phyloP scores from a whole-genome alignment of 2,888 invertebrate species.

The Tachina lurida region DNA sequence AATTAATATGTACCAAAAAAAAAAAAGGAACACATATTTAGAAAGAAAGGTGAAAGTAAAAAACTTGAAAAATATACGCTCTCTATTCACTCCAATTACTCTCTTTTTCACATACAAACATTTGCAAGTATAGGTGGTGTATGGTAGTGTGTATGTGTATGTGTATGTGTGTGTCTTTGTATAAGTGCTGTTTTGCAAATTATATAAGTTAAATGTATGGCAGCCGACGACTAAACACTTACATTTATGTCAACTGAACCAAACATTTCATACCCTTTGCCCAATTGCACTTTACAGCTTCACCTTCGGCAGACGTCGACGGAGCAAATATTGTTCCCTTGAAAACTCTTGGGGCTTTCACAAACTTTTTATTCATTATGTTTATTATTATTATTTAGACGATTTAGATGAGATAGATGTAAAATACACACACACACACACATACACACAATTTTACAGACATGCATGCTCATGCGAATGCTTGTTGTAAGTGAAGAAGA shows the following conservation, averaged over 20 bases:
- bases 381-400: constrained; percentile 64
- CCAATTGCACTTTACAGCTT: constrained; percentile 39
- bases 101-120: neutral
- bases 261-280: constrained; percentile 4
- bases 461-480: neutral
- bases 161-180: neutral
- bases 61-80: constrained; percentile 25
- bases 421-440: neutral
- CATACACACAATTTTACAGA: neutral
- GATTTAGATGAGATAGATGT: constrained; percentile 58
- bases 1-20: neutral
- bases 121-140: neutral
- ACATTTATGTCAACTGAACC: constrained; percentile 54
- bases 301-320: constrained; percentile 2
- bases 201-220: constrained; percentile 41
- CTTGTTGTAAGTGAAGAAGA: constrained; percentile 1
- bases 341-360: constrained; percentile 57
- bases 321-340: constrained; percentile 35
- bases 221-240: constrained; percentile 64
- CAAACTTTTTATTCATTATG: constrained; percentile 62
- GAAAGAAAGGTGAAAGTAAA: constrained; percentile 53
- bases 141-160: too few species aligned
- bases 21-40: constrained; percentile 33
- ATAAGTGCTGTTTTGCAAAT: neutral
- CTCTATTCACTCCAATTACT: constrained; percentile 9